Evolutionary conservation across 23 tunicate genomes (phyloP), one percentile per base, ranked within the genome.

Genomic region (Ciona savignyi): DNA sequence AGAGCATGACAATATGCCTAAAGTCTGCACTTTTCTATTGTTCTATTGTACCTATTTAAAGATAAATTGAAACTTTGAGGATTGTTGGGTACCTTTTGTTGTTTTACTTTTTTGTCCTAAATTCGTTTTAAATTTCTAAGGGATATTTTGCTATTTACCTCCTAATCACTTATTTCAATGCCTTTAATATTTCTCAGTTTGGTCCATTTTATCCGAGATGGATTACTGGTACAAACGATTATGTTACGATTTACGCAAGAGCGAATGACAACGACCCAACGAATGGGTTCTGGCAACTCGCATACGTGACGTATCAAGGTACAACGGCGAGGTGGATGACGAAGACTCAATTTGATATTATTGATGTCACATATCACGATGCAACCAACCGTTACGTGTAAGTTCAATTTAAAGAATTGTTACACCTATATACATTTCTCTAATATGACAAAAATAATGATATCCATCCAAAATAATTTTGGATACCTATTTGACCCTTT

Each of bases 181-280:
- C n/a, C n/a, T n/a, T n/a, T n/a, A n/a, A n/a, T n/a, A n/a, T n/a
- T n/a, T n/a, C n/a, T 70, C 62, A 70, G 86, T 91, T 84, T 61
- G 96, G 96, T 4, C 96, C 96, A 23, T 88, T 88, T 62, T 63
- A 82, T 60, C 83, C 83, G 25, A 60, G 77, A 23, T 88, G 96
- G 96, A 78, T 49, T 21, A 72, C 70, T 22, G 72, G 48, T 20
- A 32, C 66, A 23, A 73, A 81, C 32, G 78, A 80, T 33, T 84
- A 91, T 71, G 79, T 91, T 65, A 91, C 97, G 22, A 91, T 91
- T 25, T 91, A 91, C 70, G 85, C 97, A 21, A 29, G 97, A 64
- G 73, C 75, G 0, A 67, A 83, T 51, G 64, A 35, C 26, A 74
- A 4, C 2, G 85, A 79, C 69, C n/a, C 68, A 2, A n/a, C 64